These are phyloP conservation scores for Tenodera sinensis DNA, from an alignment of 2,888 invertebrate species.

Conservation along the genomic window DNA sequence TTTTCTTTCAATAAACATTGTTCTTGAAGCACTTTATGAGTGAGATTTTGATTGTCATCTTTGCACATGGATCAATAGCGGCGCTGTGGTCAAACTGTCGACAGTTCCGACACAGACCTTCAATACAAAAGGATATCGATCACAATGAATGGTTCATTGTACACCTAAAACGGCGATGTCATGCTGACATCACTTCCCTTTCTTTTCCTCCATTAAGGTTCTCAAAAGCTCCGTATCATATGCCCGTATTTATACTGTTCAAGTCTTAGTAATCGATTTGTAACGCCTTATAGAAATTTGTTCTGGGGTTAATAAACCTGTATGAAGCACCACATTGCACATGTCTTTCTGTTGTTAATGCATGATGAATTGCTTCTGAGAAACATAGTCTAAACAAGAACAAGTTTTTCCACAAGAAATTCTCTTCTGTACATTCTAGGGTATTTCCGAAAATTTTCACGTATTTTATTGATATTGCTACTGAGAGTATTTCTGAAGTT, in stretches of 20 bases:
- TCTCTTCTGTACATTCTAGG: too few species aligned
- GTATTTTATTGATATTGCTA: too few species aligned
- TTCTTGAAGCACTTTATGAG: too few species aligned
- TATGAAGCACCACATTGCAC: neutral
- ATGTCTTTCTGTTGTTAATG: neutral
- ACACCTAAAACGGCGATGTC: neutral
- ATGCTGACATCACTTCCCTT: neutral
- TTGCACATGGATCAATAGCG: neutral
- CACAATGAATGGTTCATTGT: neutral
- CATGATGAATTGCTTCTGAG: neutral
- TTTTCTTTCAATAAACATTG: too few species aligned
- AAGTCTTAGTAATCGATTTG: neutral
- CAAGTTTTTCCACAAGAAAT: neutral
- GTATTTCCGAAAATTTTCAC: too few species aligned
- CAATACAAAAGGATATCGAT: neutral
- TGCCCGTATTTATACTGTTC: neutral
- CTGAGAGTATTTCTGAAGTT: too few species aligned
- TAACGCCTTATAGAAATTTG: neutral
- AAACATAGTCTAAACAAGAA: neutral
- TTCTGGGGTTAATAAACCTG: neutral
- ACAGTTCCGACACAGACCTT: neutral
- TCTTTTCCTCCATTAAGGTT: neutral
- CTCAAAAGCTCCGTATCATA: neutral
- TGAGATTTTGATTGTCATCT: neutral
- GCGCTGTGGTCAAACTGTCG: neutral